Evolutionary conservation across 2,888 invertebrate species (phyloP), one percentile per base, ranked within the genome.

Genomic region (Eupithecia abbreviata): DNA sequence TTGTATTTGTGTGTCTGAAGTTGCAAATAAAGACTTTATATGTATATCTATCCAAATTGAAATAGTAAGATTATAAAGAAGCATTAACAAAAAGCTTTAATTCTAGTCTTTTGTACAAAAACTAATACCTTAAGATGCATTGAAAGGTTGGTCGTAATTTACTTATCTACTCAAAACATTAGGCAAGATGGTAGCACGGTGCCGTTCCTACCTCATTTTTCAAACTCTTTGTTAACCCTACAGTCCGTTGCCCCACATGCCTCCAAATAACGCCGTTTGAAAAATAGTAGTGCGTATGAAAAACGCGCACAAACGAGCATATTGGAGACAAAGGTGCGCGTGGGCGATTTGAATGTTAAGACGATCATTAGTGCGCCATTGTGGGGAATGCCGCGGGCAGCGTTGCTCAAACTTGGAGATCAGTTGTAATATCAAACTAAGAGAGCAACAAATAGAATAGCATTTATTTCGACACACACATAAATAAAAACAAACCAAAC

Each of bases 341-440:
- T 92, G 91, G 94, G 93, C 90, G 92, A 92, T 90, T 89, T 92
- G 92, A 94, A 94, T 94, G 94, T 88, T 93, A 93, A 93, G 91
- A 91, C 89, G 88, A 91, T 94, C 94, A 94, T 95, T 94, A 95
- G 93, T 82, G 83, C 68, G 82, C 91, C 87, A 93, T 95, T 95
- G 94, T 92, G 85, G 87, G 85, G 89, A 91, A 91, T 90, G 90
- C 89, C 90, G 88, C 87, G 62, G 30, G 10, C 88, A 79, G 85
- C 79, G 92, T 75, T 87, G 77, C 89, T 91, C 92, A 94, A 94
- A 43, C 43, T 9, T 30, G 41, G 81, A 80, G 66, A 30, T 18
- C n/a, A 43, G 18, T 12, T n/a, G 55, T 55, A 30, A 30, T 30
- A 30, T 30, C 30, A 30, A 30, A 30, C 30, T 30, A 30, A 30